Evolutionary conservation across 2,113 vertebrate genomes (phyloP), one percentile per base, ranked within the genome.

Genomic region (Eurypyga helias): DNA sequence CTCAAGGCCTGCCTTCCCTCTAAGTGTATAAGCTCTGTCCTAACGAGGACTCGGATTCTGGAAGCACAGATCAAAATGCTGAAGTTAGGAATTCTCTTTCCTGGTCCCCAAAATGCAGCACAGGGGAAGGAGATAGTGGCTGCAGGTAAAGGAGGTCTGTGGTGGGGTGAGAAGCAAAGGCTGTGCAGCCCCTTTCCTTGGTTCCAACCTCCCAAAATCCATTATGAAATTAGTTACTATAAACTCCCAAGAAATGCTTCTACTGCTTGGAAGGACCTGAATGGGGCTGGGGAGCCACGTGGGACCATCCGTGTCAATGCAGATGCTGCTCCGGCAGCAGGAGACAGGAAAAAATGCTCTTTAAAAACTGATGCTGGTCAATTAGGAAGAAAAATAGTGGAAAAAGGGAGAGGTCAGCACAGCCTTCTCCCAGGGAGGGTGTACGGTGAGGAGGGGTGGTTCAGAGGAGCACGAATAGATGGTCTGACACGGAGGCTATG

Each of bases 91-190:
- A 28, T 36, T 28, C 38, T 28, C 64, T 33, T 45, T 38, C 36
- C 25, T 2, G 0, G 20, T 34, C 45, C 71, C 52, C 43, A 16
- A 34, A 41, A 18, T 1, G 2, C 28, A 9, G 26, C 2, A 2
- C 17, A 3, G 16, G 58, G 34, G 46, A 19, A 19, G 24, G 55
- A 24, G 36, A 34, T 0, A 33, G 55, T 1, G 5, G 29, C 48
- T 17, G n/a, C 57, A 24, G 75, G 48, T 49, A 13, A 43, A n/a
- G 33, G 36, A 3, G 19, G 46, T 24, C 9, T 4, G 31, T 2
- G 13, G 58, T 33, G 13, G 58, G 33, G 48, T 21, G 31, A 41
- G 24, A 69, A 21, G 36, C 1, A 2, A 51, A 87, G 6, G 34
- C 62, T 5, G 41, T 17, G 41, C 13, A 14, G 17, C 29, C 51